Conservation (phyloP, 2,888 invertebrate species). For the Lacanobia wlatinum region DNA sequence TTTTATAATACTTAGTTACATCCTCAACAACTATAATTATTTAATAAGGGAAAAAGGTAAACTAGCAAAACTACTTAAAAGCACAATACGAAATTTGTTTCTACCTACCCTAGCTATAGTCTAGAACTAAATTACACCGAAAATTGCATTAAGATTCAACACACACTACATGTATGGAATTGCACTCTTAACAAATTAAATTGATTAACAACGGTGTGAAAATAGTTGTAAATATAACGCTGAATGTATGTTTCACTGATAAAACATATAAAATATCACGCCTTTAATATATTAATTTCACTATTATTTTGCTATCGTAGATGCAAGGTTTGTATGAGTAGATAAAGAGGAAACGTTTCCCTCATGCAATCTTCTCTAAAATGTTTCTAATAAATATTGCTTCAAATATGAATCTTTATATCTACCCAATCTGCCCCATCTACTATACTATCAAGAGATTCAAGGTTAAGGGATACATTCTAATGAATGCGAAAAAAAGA, state of each 20-base stretch:
- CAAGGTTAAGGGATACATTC: not conserved
- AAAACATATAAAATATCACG: slow-evolving; percentile 2
- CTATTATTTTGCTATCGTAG: not conserved
- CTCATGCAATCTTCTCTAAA: not conserved
- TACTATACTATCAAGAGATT: not conserved
- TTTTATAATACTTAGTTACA: slow-evolving; percentile 15
- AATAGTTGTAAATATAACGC: slow-evolving; percentile 21
- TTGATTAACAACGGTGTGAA: slow-evolving; percentile 10
- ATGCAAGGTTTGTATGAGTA: not conserved
- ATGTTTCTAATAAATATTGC: slow-evolving; percentile 1
- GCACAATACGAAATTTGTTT: slow-evolving; percentile 64
- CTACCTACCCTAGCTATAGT: slow-evolving; percentile 54
- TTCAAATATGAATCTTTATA: not conserved
- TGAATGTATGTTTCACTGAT: not conserved
- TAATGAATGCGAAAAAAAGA: not conserved
- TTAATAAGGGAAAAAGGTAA: slow-evolving; percentile 37
- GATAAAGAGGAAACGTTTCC: not conserved
- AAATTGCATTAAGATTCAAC: slow-evolving; percentile 25
- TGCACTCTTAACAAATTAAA: slow-evolving; percentile 21
- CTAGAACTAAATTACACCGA: slow-evolving; percentile 44
- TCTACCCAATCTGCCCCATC: not conserved
- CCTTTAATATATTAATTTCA: not conserved
- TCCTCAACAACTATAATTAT: slow-evolving; percentile 27
- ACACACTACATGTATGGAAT: slow-evolving; percentile 25
- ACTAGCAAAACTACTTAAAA: slow-evolving; percentile 67